phyloP scores from a whole-genome alignment of 2,113 vertebrate genomes.

The Malurus elegans region DNA sequence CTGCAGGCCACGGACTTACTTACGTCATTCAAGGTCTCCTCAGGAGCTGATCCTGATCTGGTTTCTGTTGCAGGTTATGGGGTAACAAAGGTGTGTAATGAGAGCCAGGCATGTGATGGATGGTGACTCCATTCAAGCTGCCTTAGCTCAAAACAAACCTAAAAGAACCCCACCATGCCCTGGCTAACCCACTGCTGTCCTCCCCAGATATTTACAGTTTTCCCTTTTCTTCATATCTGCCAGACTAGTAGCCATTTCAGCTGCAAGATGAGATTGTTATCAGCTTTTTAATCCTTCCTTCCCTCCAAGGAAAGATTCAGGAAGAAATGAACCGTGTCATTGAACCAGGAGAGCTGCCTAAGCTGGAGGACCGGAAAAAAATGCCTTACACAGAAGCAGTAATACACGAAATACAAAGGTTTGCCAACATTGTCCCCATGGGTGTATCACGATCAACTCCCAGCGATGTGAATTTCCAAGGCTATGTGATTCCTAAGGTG shows the following conservation, averaged over 20 bases:
- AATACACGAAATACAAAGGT: slow-evolving; percentile 85
- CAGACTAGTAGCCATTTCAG: background rate
- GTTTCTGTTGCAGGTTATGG: background rate
- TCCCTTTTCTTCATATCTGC: background rate
- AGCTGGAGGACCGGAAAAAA: slow-evolving; percentile 59
- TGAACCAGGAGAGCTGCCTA: slow-evolving; percentile 59
- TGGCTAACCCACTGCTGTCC: background rate
- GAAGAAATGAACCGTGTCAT: slow-evolving; percentile 64
- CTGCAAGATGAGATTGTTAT: background rate
- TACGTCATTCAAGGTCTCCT: slow-evolving; percentile 8
- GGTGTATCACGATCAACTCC: slow-evolving; percentile 42
- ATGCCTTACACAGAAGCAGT: slow-evolving; percentile 85
- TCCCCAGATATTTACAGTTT: background rate
- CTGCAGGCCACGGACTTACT: slow-evolving; percentile 11
- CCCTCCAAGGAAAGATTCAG: slow-evolving; percentile 63
- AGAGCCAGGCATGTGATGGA: background rate
- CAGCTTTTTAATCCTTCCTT: slow-evolving; percentile 25
- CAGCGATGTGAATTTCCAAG: slow-evolving; percentile 40
- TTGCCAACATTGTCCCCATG: slow-evolving; percentile 77
- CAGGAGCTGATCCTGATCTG: slow-evolving; percentile 42
- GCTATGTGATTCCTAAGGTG: slow-evolving; percentile 69
- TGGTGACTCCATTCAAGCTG: background rate
- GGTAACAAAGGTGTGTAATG: background rate
- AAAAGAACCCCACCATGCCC: background rate
- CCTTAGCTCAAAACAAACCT: background rate